These are phyloP conservation scores for Molanna angustata DNA, from an alignment of 2,888 invertebrate genomes.

Conservation along the genomic window DNA sequence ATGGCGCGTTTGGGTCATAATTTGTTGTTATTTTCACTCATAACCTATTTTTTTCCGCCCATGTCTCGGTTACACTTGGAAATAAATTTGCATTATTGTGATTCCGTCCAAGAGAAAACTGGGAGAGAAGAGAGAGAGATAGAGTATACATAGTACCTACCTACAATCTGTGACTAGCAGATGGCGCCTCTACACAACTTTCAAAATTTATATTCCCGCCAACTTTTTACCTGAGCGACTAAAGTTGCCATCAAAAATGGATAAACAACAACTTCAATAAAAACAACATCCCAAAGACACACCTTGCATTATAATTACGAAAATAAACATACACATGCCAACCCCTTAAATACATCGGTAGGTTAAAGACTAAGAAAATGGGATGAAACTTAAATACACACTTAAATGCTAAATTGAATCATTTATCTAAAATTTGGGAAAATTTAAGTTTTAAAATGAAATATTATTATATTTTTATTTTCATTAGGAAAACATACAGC, in stretches of 20 bases:
- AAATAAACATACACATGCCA: too few relatives aligned
- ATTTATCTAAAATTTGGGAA: too few relatives aligned
- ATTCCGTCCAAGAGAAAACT: slow-evolving; percentile 7
- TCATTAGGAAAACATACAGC: too few relatives aligned
- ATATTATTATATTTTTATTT: too few relatives aligned
- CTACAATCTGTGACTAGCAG: slow-evolving; percentile 25
- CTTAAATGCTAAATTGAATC: too few relatives aligned
- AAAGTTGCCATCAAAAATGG: slow-evolving; percentile 20
- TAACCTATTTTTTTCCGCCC: neutral
- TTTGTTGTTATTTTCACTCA: neutral
- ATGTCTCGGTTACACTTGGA: slow-evolving; percentile 4
- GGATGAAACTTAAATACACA: too few relatives aligned
- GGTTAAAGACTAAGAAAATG: too few relatives aligned
- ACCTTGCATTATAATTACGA: slow-evolving; percentile 12
- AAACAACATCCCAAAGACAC: slow-evolving; percentile 16
- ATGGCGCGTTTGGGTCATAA: neutral
- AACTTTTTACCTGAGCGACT: slow-evolving; percentile 25
- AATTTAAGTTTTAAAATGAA: too few relatives aligned
- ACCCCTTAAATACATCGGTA: too few relatives aligned
- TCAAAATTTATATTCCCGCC: slow-evolving; percentile 28
- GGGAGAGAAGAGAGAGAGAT: too few relatives aligned
- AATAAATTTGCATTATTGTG: slow-evolving; percentile 23
- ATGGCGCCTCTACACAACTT: slow-evolving; percentile 20
- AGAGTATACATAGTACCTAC: too few relatives aligned
- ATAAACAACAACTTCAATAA: slow-evolving; percentile 25